phyloP scores from a whole-genome alignment of 92 coral and sea anemone species.

The Plumapathes pennacea region DNA sequence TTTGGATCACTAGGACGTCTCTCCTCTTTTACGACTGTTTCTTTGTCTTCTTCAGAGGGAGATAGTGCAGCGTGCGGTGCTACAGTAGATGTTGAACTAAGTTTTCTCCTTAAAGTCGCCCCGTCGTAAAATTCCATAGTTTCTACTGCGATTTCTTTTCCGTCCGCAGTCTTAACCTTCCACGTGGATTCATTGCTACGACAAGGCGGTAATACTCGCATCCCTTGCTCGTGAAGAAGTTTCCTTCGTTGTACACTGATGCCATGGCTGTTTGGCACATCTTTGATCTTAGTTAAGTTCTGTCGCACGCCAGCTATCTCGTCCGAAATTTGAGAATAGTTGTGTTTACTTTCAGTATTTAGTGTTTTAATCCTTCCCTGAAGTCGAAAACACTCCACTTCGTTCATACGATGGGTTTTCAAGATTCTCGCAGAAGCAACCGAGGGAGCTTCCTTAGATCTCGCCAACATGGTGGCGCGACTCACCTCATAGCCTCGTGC shows the following conservation, averaged over 20 bases:
- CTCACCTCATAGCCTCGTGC: too few relatives aligned
- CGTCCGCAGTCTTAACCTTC: conserved; percentile 54
- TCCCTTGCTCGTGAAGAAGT: conserved; percentile 64
- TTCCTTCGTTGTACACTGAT: conserved; percentile 74
- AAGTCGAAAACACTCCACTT: conserved; percentile 73
- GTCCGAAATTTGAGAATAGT: conserved; percentile 73
- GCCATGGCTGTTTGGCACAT: conserved; percentile 56
- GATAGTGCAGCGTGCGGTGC: conserved; percentile 1
- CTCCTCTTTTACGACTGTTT: background rate
- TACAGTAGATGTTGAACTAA: conserved; percentile 5
- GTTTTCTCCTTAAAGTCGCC: conserved; percentile 30
- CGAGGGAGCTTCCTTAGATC: conserved; percentile 61
- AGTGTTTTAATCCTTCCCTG: conserved; percentile 64
- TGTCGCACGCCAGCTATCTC: conserved; percentile 81
- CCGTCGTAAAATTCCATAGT: conserved; percentile 71
- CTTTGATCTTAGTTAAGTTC: conserved; percentile 59
- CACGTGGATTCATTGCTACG: conserved; percentile 27
- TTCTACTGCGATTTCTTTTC: conserved; percentile 47
- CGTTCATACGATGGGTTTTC: conserved; percentile 70
- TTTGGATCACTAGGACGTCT: conserved; percentile 6
- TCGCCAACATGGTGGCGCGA: conserved; percentile 36
- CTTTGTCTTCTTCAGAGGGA: conserved; percentile 8
- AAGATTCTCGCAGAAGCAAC: conserved; percentile 73
- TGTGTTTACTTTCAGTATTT: conserved; percentile 60
- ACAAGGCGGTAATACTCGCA: conserved; percentile 58